These are phyloP conservation scores for Micropoecilia bifurca DNA, from an alignment of 2,797 vertebrate species.

Conservation along the genomic window DNA sequence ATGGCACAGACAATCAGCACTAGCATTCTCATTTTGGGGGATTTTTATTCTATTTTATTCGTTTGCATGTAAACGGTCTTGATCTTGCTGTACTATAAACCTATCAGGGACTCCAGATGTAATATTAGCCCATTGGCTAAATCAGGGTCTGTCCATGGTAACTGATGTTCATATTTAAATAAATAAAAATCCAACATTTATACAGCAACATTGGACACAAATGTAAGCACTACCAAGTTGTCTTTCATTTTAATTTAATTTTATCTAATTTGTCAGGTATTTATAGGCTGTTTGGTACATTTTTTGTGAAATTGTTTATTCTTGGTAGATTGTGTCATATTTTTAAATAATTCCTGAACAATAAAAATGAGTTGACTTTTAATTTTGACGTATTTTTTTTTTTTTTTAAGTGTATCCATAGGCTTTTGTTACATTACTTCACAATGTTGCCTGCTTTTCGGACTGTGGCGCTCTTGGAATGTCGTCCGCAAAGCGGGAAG, in stretches of 20 bases:
- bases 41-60: constrained; percentile 6
- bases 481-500: constrained; percentile 28
- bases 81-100: not conserved
- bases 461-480: constrained; percentile 35
- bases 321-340: not conserved
- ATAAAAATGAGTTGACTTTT: not conserved
- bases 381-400: not conserved
- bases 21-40: not conserved
- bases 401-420: not conserved
- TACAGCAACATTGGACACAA: not conserved
- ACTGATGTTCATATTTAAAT: not conserved
- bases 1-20: not conserved
- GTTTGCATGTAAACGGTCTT: not conserved
- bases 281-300: not conserved
- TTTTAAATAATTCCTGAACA: not conserved
- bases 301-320: constrained; percentile 8
- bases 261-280: not conserved
- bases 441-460: constrained; percentile 5
- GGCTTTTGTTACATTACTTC: not conserved
- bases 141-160: not conserved
- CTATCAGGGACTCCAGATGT: not conserved
- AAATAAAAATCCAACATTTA: not conserved
- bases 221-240: not conserved
- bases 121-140: not conserved
- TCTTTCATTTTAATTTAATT: not conserved